These are phyloP conservation scores for Ormia ochracea DNA, from an alignment of 2,888 invertebrate genomes.

Conservation along the genomic window DNA sequence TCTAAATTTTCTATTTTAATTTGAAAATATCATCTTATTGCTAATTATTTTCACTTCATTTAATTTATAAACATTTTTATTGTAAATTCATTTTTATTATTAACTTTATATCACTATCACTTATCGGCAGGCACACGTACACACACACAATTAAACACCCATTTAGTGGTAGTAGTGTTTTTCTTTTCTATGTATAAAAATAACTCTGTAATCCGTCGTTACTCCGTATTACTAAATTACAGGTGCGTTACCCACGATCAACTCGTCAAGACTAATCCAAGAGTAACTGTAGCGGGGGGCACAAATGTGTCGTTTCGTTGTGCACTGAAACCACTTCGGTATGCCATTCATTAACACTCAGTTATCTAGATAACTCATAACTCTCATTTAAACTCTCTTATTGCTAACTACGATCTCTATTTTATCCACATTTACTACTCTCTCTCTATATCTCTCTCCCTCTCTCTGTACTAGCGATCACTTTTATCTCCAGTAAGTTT, in stretches of 20 bases:
- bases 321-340: slow-evolving; percentile 19
- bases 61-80: neutral
- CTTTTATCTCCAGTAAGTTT: slow-evolving; percentile 56
- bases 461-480: slow-evolving; percentile 16
- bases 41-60: neutral
- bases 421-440: neutral
- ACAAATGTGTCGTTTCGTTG: slow-evolving; percentile 65
- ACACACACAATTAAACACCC: slow-evolving; percentile 16
- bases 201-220: slow-evolving; percentile 33
- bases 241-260: slow-evolving; percentile 77
- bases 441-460: neutral
- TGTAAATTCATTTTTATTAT: slow-evolving; percentile 22
- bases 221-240: slow-evolving; percentile 64
- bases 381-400: slow-evolving; percentile 2
- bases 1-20: neutral
- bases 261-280: slow-evolving; percentile 76
- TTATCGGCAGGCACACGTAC: slow-evolving; percentile 1
- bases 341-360: slow-evolving; percentile 9
- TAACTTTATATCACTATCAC: slow-evolving; percentile 21
- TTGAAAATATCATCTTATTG: neutral
- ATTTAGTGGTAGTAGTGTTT: slow-evolving; percentile 42
- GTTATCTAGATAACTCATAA: slow-evolving; percentile 53
- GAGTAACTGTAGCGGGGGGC: slow-evolving; percentile 68
- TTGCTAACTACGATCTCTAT: slow-evolving; percentile 11
- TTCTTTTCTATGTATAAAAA: slow-evolving; percentile 23